phyloP scores from a whole-genome alignment of 2,888 invertebrate species.

The Callyntrura sp. region DNA sequence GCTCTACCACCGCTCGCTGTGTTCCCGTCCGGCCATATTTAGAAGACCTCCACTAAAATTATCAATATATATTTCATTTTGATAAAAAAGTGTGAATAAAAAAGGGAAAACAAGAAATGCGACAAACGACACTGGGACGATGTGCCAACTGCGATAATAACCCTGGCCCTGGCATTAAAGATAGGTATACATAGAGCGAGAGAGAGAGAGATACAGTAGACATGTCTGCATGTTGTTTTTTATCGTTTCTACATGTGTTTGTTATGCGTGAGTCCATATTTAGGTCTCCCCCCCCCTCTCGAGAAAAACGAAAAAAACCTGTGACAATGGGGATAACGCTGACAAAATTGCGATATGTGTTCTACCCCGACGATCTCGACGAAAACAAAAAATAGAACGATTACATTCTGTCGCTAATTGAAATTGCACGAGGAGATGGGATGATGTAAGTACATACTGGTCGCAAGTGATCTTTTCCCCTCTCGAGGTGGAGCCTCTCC shows the following conservation, averaged over 20 bases:
- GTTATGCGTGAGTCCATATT: conserved; percentile 51
- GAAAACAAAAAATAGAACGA: neutral
- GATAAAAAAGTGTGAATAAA: neutral
- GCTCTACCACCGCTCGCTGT: neutral
- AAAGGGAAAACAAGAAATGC: neutral
- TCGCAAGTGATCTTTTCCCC: conserved; percentile 9
- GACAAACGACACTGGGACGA: neutral
- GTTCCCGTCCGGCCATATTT: neutral
- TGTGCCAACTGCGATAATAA: conserved; percentile 25
- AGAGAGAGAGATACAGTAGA: too few relatives aligned
- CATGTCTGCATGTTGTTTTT: neutral
- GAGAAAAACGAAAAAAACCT: conserved; percentile 47
- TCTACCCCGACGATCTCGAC: conserved; percentile 18
- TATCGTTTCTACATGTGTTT: neutral
- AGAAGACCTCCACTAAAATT: conserved; percentile 28
- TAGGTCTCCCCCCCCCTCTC: conserved; percentile 18
- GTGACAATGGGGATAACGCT: conserved; percentile 5
- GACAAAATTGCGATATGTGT: too few relatives aligned
- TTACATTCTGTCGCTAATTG: neutral
- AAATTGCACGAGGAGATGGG: neutral
- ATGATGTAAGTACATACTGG: too few relatives aligned
- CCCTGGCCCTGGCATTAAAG: conserved; percentile 50
- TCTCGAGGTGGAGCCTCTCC: neutral
- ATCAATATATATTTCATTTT: conserved; percentile 52
- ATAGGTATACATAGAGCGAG: neutral